phyloP scores from a whole-genome alignment of 2,888 invertebrate genomes.

The Apamea anceps region DNA sequence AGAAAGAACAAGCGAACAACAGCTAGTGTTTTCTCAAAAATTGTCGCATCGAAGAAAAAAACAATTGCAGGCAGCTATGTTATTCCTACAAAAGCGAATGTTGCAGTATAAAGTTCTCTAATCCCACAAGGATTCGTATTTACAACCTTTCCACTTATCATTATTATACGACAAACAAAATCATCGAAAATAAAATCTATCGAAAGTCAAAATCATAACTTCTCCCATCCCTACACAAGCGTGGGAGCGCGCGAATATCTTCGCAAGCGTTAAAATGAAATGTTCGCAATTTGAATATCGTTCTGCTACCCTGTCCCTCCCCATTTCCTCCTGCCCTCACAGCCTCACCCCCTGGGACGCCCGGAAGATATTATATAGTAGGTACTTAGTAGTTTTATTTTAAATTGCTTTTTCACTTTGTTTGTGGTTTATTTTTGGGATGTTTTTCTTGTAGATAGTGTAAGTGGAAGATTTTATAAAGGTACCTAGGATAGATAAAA shows the following conservation, averaged over 20 bases:
- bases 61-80: not conserved
- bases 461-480: not conserved
- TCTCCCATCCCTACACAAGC: conserved; percentile 75
- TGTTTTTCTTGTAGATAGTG: not conserved
- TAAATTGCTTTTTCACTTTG: conserved; percentile 55
- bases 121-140: not conserved
- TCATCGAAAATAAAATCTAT: conserved; percentile 1
- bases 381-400: conserved; percentile 58
- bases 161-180: not conserved
- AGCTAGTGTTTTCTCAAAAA: not conserved
- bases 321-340: conserved; percentile 16
- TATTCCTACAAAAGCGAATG: not conserved
- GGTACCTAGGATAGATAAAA: not conserved
- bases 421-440: conserved; percentile 26
- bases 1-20: not conserved
- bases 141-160: not conserved
- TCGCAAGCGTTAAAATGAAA: conserved; percentile 90
- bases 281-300: conserved; percentile 90
- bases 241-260: conserved; percentile 89
- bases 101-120: not conserved
- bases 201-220: conserved; percentile 18
- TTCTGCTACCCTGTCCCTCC: conserved; percentile 70
- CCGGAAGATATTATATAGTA: conserved; percentile 46
- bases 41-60: not conserved
- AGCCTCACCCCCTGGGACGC: conserved; percentile 38